Evolutionary conservation across 2,888 invertebrate genomes (phyloP), one percentile per base, ranked within the genome.

Genomic region (Rotaria macrura): DNA sequence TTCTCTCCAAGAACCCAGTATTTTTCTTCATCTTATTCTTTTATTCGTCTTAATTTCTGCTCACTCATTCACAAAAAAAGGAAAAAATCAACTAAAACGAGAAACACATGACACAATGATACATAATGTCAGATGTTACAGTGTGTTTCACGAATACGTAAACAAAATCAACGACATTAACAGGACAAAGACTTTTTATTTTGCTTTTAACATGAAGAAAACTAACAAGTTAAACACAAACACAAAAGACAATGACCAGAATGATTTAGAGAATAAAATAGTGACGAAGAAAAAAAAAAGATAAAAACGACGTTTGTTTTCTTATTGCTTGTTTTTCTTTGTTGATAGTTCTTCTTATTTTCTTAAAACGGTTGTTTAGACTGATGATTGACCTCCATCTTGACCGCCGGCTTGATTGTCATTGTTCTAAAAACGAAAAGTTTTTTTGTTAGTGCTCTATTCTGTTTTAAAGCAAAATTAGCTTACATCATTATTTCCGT

Each of bases 161-260:
- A 65, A 65, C 65, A 29, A 29, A 65, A 65, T 65, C 65, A 65
- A 65, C 29, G 34, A 20, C 65, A 65, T 65, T 20, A 34, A 65
- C 65, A 65, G n/a, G 65, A 65, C 65, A 65, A 29, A 20, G 29
- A 34, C 65, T 49, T 65, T 65, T 65, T 29, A 4, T 65, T 65
- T 34, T 20, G 65, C 1, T 38, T 65, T 65, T 29, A 65, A 65
- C 65, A 65, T 34, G 29, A 65, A 65, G 10, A 65, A 14, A 65
- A 34, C 65, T 65, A 65, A 65, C 34, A 65, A 65, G 65, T 65
- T 65, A 65, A 65, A 65, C 65, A 65, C 65, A 65, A 65, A 65
- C 34, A 65, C 65, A 29, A 34, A n/a, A 65, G 65, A 65, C 34
- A 17, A 65, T 65, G 65, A 34, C 65, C 65, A 65, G 65, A 65